A percentile compares a stretch with the other conserved stretches of the same genome.
phyloP scores from a whole-genome alignment of 2,797 vertebrate genomes.

The Salmo trutta region DNA sequence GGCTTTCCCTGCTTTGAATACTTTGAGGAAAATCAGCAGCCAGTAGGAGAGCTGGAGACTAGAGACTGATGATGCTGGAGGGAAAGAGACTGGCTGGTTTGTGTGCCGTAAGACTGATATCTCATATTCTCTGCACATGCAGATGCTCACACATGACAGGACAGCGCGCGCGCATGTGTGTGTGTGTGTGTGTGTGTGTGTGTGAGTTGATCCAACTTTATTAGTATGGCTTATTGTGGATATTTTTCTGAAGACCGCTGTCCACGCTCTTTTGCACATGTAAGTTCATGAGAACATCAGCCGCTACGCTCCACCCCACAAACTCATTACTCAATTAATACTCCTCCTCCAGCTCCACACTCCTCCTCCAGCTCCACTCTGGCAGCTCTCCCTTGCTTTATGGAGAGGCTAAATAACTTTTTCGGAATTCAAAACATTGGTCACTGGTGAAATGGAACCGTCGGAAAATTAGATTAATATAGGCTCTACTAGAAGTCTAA shows the following conservation, averaged over 20 bases:
- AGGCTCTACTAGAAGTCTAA: too few relatives aligned
- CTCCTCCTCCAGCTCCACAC: too few relatives aligned
- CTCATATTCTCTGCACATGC: constrained; percentile 14
- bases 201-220: too few relatives aligned
- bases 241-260: neutral
- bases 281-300: too few relatives aligned
- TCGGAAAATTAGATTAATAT: too few relatives aligned
- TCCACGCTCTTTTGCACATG: neutral
- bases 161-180: constrained; percentile 7
- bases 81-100: constrained; percentile 13
- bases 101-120: constrained; percentile 17
- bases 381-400: too few relatives aligned
- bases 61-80: constrained; percentile 14
- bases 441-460: too few relatives aligned
- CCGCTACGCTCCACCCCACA: too few relatives aligned
- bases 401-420: too few relatives aligned
- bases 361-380: too few relatives aligned
- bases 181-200: neutral
- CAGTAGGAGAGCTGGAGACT: constrained; percentile 26
- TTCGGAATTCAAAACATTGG: too few relatives aligned
- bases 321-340: too few relatives aligned
- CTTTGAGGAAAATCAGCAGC: constrained; percentile 48
- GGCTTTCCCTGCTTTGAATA: constrained; percentile 51
- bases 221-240: neutral
- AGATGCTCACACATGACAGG: constrained; percentile 13